Percentiles rank a stretch among this genome's conserved stretches.
These are phyloP conservation scores for Lutjanus campechanus DNA, from an alignment of 2,797 vertebrate species.

Conservation along the genomic window DNA sequence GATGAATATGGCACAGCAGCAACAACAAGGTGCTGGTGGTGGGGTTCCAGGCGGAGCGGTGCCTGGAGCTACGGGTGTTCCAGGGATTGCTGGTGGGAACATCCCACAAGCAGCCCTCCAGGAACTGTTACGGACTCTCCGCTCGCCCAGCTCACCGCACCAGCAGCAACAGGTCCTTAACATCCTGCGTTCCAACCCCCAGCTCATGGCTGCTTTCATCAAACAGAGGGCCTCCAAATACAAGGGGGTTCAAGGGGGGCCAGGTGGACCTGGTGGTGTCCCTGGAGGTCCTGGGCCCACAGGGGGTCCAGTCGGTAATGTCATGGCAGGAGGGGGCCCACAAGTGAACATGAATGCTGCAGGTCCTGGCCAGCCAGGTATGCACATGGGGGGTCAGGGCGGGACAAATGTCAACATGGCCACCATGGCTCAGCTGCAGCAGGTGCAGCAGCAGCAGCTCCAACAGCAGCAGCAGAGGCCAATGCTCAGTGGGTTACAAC, in stretches of 20 bases:
- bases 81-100: constrained; percentile 79
- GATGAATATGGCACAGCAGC: constrained; percentile 79
- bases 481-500: constrained; percentile 62
- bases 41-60: constrained; percentile 69
- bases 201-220: constrained; percentile 97
- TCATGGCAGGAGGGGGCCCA: constrained; percentile 74
- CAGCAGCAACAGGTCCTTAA: constrained; percentile 99
- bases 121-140: constrained; percentile 93
- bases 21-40: constrained; percentile 69
- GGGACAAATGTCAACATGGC: constrained; percentile 80
- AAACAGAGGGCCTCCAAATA: constrained; percentile 97
- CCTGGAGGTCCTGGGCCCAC: constrained; percentile 74
- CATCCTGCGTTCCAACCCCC: constrained; percentile 95
- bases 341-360: constrained; percentile 80
- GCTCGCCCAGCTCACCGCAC: constrained; percentile 95
- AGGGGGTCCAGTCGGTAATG: constrained; percentile 76
- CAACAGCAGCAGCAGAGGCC: constrained; percentile 50
- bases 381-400: constrained; percentile 91
- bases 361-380: constrained; percentile 80
- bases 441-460: constrained; percentile 80
- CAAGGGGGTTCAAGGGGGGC: constrained; percentile 76
- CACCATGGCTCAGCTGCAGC: constrained; percentile 82
- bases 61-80: constrained; percentile 75
- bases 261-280: constrained; percentile 58
- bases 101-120: constrained; percentile 95